Conservation (phyloP, 2,797 vertebrate species). For the Hirundo rustica region DNA sequence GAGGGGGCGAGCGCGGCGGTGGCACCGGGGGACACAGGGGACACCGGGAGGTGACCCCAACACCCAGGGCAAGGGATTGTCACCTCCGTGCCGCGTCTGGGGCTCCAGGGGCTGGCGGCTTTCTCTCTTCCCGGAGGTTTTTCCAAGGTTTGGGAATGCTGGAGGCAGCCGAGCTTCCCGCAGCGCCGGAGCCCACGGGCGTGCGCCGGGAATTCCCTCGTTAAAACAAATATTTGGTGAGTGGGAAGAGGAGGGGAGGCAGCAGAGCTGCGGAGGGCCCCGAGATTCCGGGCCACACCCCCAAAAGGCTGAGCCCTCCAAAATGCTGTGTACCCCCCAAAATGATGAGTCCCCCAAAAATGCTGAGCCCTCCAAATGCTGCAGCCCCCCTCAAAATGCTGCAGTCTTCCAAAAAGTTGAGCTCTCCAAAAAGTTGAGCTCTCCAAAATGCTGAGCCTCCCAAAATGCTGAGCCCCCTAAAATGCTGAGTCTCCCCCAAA, state of each 20-base stretch:
- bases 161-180: background rate
- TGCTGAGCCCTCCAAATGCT: background rate
- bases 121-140: background rate
- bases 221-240: background rate
- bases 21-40: background rate
- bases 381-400: background rate
- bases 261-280: background rate
- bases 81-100: too few species aligned
- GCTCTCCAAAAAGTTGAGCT: background rate
- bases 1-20: fast-evolving
- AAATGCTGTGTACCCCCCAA: background rate
- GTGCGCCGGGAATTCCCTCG: background rate
- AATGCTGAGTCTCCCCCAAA: background rate
- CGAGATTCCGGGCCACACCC: too few species aligned
- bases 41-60: too few species aligned
- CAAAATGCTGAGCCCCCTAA: background rate
- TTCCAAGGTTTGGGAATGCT: background rate
- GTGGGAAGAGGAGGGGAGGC: background rate
- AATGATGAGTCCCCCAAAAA: background rate
- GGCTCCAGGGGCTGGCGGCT: background rate
- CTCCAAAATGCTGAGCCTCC: background rate
- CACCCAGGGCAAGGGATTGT: too few species aligned
- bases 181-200: too few species aligned
- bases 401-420: background rate
- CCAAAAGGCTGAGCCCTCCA: background rate